Conservation (phyloP, 2,888 invertebrate species). For the Ochropleura plecta region DNA sequence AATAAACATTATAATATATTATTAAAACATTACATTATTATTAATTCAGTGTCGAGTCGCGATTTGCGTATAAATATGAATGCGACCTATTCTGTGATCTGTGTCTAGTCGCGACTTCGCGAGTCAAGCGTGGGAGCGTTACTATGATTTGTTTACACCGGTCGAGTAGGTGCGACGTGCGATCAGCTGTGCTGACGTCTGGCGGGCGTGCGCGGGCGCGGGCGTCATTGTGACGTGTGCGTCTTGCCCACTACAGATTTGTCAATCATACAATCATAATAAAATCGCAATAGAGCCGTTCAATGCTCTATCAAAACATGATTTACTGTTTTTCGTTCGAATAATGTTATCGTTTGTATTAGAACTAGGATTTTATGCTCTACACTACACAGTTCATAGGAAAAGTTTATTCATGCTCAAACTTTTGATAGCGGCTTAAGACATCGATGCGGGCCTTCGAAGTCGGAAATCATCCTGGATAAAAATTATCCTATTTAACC, state of each 20-base stretch:
- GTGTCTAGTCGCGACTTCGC: constrained; percentile 59
- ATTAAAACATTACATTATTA: constrained; percentile 13
- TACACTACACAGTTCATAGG: background rate
- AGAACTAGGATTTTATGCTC: background rate
- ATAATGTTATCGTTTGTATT: constrained; percentile 8
- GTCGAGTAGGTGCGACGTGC: constrained; percentile 80
- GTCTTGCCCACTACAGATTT: constrained; percentile 62
- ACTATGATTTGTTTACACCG: constrained; percentile 89
- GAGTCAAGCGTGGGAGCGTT: constrained; percentile 81
- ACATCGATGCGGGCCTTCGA: background rate
- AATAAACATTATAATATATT: no score
- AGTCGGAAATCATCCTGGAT: background rate
- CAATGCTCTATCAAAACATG: constrained; percentile 31
- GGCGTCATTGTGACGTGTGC: constrained; percentile 76
- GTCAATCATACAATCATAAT: constrained; percentile 58
- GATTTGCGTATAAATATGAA: constrained; percentile 69
- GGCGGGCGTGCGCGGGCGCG: constrained; percentile 72
- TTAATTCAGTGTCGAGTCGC: constrained; percentile 49
- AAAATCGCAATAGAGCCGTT: constrained; percentile 56
- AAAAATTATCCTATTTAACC: background rate
- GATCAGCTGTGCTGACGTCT: constrained; percentile 87
- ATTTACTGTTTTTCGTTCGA: constrained; percentile 32
- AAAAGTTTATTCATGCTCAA: background rate
- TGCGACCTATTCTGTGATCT: constrained; percentile 61
- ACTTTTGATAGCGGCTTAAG: no score